Base-by-base conservation (phyloP, 2,888 invertebrate genomes). In the Altica lythri region DNA sequence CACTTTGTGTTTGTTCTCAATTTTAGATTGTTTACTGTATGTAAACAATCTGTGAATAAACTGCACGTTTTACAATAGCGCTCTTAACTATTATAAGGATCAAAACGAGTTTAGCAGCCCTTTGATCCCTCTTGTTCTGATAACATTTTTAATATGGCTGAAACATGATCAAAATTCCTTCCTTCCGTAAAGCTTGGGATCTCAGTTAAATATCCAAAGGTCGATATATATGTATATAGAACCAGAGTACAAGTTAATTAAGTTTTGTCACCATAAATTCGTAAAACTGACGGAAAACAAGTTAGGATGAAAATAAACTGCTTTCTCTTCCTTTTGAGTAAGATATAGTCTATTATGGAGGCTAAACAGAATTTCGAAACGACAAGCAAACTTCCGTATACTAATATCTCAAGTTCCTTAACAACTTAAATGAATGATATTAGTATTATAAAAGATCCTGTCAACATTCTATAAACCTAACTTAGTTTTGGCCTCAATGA, bases 271-370 rank as follows among this genome's bases (percentile, higher is more conserved):
- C 47, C 48, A 44, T 56, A 56, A 55, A 56, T 56, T 56, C 46
- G 37, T 55, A 47, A 40, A 52, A 53, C 57, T 57, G 57, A 45
- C 57, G 50, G 49, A 42, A 53, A 48, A 48, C 45, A 32, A 46
- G 34, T 30, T 53, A 38, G 19, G 30, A 48, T 30, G 44, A 51
- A 44, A 56, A 56, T 44, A 56, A 52, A 56, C 48, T 52, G 45
- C 56, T 32, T 27, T 45, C 43, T 32, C 37, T 27, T 37, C 34
- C 32, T 35, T 19, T 32, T 18, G n/a, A 51, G 40, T 22, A 38
- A 52, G 53, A 56, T 56, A 56, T 25, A 52, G 34, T 38, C 19
- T 32, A 52, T 48, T 51, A 56, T 40, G 32, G n/a, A n/a, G n/a
- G n/a, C n/a, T n/a, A n/a, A n/a, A n/a, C n/a, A n/a, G n/a, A n/a